A percentile compares a stretch with the other conserved stretches of the same genome.
These are phyloP conservation scores for Tauraco hartlaubi DNA, from an alignment of 2,797 vertebrate species.

Conservation along the genomic window DNA sequence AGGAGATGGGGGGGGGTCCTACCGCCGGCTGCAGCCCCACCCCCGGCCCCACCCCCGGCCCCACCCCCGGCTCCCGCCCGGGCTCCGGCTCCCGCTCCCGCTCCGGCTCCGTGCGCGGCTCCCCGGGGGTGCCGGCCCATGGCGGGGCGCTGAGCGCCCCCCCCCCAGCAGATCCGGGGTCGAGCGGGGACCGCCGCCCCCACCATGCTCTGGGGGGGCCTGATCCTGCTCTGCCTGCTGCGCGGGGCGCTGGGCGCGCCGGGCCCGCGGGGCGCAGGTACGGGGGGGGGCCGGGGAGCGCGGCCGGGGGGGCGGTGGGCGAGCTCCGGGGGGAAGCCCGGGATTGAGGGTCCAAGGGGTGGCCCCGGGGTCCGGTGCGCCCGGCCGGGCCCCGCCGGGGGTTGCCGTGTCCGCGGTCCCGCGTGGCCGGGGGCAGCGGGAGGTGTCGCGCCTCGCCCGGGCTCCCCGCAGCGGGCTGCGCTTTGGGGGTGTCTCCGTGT, in stretches of 20 bases:
- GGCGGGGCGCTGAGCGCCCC: not conserved
- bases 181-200: not conserved
- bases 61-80: not conserved
- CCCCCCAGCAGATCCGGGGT: not conserved
- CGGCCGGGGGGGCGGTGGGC: no score
- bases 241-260: not conserved
- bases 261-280: slow-evolving; percentile 30
- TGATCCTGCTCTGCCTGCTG: slow-evolving; percentile 12
- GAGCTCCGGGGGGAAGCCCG: not conserved
- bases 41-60: not conserved
- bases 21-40: not conserved
- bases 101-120: not conserved
- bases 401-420: not conserved
- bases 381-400: no score
- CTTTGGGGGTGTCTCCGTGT: not conserved
- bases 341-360: not conserved
- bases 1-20: not conserved
- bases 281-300: not conserved
- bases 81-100: not conserved
- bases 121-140: not conserved
- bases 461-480: not conserved
- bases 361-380: not conserved
- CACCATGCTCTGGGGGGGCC: not conserved
- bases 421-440: not conserved
- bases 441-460: no score